Evolutionary conservation across 2,113 vertebrate genomes (phyloP), one percentile per base, ranked within the genome.

Genomic region (Megalops atlanticus): DNA sequence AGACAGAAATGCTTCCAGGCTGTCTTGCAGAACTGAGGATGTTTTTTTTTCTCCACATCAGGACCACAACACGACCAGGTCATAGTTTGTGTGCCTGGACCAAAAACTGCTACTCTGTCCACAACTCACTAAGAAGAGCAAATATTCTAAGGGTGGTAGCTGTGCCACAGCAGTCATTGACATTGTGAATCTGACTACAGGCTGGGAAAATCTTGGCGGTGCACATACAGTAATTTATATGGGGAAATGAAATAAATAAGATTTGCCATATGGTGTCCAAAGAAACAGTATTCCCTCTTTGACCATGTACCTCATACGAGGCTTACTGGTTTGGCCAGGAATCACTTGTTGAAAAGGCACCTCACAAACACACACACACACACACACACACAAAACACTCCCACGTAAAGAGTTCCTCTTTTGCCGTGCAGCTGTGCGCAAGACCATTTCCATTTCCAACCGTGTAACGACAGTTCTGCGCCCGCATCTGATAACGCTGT

Each of bases 1-100:
- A 76, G 79, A 68, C 49, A 14, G 71, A 49, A 88, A 81, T 86
- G 82, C 18, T 52, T 15, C 80, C 78, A 80, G 10, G 27, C 24
- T 52, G 18, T 83, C 2, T 45, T 76, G 71, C 70, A 75, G 41
- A 75, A 75, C 40, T 21, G 6, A 54, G 2, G 16, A 2, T 14
- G 49, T 54, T 54, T 54, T 54, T 21, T 54, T 54, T 54, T 54
- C 2, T 49, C 24, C 49, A 8, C 49, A 24, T 24, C 49, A 54
- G 49, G 49, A 54, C 24, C 49, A 54, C 18, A 21, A 24, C 49
- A 24, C 18, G 49, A 54, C 24, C 49, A 54, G 3, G 49, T 3
- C 49, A 24, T 6, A 24, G 16, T 24, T 54, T 39, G 35, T 16
- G 33, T 36, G 27, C 27, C 7, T 14, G 36, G 73, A 38, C 40